Evolutionary conservation across 2,888 invertebrate species (phyloP), one percentile per base, ranked within the genome.

Genomic region (Melitaea athalia): DNA sequence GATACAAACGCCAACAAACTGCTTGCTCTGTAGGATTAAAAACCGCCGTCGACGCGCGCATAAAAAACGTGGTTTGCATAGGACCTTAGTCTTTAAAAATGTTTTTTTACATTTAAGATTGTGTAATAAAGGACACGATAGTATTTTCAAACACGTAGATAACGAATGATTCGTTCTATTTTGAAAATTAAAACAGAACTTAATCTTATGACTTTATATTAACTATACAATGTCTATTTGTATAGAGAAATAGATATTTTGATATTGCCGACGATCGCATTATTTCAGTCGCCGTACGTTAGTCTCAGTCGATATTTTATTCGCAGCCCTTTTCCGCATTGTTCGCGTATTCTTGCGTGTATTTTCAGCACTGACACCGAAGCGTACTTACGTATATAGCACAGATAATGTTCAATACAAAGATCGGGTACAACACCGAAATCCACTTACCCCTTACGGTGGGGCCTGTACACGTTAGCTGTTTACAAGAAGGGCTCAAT

Each of bases 361-460:
- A 64, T 59, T 68, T 71, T 64, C 50, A 72, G 68, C 67, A 73
- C 69, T 72, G 69, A 72, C 72, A 72, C 64, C 69, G 62, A 72
- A 69, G 72, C 72, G 53, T 66, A 67, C 67, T 72, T 67, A 72
- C 69, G 49, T 63, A 69, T 69, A 70, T 64, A 67, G 74, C 74
- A 82, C 79, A 85, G 81, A 85, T 81, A 86, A 82, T 82, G 81
- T 86, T 79, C 77, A 81, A 80, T 81, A 84, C 81, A 85, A 83
- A 75, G 76, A 88, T 89, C 86, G 81, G 82, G 85, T 85, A 82
- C 85, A 85, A 92, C 92, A 92, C 89, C 91, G 86, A 92, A 92
- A 91, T 86, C 90, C 92, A 92, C 92, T 92, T 92, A 92, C 91
- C 90, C 91, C 90, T 87, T 91, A 86, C 91, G 84, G 88, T 82